Conservation (phyloP, 30 jellyfish, hydroid and myxozoan species). For the Aurelia aurita region DNA sequence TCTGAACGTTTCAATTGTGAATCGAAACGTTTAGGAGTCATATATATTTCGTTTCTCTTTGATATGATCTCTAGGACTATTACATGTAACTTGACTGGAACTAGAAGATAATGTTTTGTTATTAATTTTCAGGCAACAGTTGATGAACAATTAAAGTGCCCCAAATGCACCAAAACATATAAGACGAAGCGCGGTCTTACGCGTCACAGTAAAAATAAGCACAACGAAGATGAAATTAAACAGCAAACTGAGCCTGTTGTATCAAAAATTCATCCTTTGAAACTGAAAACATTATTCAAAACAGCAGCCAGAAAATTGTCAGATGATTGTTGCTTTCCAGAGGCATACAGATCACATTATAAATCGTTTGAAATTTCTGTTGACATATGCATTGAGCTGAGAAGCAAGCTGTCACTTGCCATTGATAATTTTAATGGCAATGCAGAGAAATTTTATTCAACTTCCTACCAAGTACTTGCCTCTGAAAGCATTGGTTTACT, state of each 20-base stretch:
- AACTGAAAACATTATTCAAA: constrained; percentile 1
- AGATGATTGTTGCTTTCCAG: constrained; percentile 22
- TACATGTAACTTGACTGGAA: not conserved
- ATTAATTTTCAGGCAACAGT: constrained; percentile 37
- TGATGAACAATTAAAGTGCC: constrained; percentile 13
- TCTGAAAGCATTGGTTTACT: constrained; percentile 27
- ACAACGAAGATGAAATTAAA: constrained; percentile 10
- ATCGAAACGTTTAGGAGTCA: no score
- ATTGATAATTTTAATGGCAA: constrained; percentile 27
- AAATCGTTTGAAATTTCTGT: constrained; percentile 26
- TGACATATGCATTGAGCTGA: constrained; percentile 19
- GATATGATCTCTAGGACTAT: not conserved
- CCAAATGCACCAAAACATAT: constrained; percentile 24
- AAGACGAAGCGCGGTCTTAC: constrained; percentile 46
- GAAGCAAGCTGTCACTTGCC: constrained; percentile 4
- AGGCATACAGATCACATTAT: constrained; percentile 32
- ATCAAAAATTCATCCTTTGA: constrained; percentile 4
- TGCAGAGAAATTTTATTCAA: constrained; percentile 18
- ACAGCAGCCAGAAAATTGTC: constrained; percentile 22
- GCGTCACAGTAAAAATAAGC: constrained; percentile 39
- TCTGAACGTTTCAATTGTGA: no score
- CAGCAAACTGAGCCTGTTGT: constrained; percentile 2
- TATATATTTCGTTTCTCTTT: no score
- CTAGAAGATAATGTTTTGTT: not conserved
- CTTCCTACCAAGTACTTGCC: constrained; percentile 37